Evolutionary conservation across 2,797 vertebrate species (phyloP).

Genomic region (Fundulus diaphanus): DNA sequence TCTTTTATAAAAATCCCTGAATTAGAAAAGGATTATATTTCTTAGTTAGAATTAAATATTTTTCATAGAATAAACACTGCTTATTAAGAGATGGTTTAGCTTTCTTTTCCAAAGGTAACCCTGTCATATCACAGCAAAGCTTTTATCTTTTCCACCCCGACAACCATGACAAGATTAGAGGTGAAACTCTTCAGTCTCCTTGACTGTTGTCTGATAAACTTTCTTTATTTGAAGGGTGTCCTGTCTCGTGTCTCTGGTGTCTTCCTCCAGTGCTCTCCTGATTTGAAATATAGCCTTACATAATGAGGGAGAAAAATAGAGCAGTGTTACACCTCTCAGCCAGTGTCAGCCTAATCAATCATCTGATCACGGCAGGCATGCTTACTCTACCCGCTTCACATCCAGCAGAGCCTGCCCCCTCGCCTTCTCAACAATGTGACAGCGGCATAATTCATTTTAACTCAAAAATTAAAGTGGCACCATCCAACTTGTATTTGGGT

Average conservation of each 20-base stretch:
- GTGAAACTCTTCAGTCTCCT: constrained; percentile 70
- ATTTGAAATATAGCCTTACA: constrained; percentile 87
- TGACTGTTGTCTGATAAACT: constrained; percentile 79
- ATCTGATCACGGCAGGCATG: constrained; percentile 85
- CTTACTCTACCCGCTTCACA: constrained; percentile 77
- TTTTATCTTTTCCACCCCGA: constrained; percentile 41
- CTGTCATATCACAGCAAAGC: constrained; percentile 35
- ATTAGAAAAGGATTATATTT: background rate
- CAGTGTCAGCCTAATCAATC: constrained; percentile 89
- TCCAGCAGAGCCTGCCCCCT: constrained; percentile 74
- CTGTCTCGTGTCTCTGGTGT: constrained; percentile 80
- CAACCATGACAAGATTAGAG: constrained; percentile 70
- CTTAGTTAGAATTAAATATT: background rate
- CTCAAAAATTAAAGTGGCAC: constrained; percentile 78
- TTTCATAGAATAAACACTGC: background rate
- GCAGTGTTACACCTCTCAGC: constrained; percentile 81
- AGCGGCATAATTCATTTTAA: constrained; percentile 85
- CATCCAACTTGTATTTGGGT: constrained; percentile 77
- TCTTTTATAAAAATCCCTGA: constrained; percentile 10
- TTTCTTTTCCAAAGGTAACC: constrained; percentile 19
- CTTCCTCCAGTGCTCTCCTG: constrained; percentile 82
- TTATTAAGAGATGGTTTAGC: constrained; percentile 17
- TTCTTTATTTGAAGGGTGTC: constrained; percentile 79
- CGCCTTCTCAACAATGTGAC: constrained; percentile 78
- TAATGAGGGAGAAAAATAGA: constrained; percentile 84